Evolutionary conservation across 2,797 vertebrate species (phyloP), one percentile per base, ranked within the genome.

Genomic region (Sebastes jordani): DNA sequence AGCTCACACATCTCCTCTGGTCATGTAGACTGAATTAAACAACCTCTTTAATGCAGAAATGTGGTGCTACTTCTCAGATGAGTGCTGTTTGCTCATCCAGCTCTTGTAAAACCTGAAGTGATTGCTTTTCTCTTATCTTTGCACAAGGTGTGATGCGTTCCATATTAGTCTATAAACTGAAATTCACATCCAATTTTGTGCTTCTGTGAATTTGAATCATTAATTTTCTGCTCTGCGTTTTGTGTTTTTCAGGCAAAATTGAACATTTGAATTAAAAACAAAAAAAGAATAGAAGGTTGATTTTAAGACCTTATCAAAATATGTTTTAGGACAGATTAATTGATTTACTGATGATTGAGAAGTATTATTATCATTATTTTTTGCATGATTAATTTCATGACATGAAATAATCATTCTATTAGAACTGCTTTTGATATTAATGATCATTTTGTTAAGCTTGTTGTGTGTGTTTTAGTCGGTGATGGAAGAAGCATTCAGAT

Each of bases 1-100:
- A 74, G 60, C 59, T 49, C 64, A 60, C 74, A 22, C 29, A 74
- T 67, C 71, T 77, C 34, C 42, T 78, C 30, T 58, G 36, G 20
- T 77, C 83, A 49, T 74, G 81, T 83, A 74, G 75, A 85, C 76
- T 67, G 46, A 82, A 87, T 84, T 76, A 77, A 82, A 83, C 58
- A 54, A 55, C 70, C 20, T 69, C 34, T 76, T 74, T 69, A 63
- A 68, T 73, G 42, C 23, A 77, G 22, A 80, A 82, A 75, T 25
- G 27, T 66, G 25, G 36, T 16, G 60, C 63, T 59, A 8, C 5
- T 49, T 60, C 68, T 76, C 14, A 77, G 62, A 78, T 25, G 1
- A 30, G 20, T 49, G 14, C 27, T 30, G 14, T 81, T 85, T 75
- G 49, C 65, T 71, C 25, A 25, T 70, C 52, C 14, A 14, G 70